Evolutionary conservation across 30 jellyfish, hydroid and myxozoan species (phyloP).

Genomic region (Pseudorhiza aurosa): DNA sequence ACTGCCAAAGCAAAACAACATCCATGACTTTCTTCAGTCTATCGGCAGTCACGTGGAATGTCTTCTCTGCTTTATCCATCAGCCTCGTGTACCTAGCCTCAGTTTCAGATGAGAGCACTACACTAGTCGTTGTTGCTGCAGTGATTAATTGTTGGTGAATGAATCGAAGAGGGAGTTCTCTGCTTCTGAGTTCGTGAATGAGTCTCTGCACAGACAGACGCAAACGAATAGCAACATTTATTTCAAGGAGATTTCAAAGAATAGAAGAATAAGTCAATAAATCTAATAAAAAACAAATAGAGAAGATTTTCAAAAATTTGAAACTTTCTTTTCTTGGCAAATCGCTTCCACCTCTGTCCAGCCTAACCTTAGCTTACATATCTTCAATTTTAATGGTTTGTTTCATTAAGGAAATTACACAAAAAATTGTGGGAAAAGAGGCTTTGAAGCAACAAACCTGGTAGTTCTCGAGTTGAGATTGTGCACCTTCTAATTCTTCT

Average conservation of each 20-base stretch:
- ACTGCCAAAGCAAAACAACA: slow-evolving; percentile 59
- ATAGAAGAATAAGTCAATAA: background rate
- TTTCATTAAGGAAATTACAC: too few species aligned
- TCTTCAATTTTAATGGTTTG: too few species aligned
- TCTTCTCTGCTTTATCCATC: slow-evolving; percentile 50
- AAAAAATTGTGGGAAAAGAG: too few species aligned
- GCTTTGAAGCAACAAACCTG: background rate
- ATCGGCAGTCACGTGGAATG: slow-evolving; percentile 38
- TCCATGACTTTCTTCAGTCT: slow-evolving; percentile 50
- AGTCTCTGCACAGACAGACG: slow-evolving; percentile 48
- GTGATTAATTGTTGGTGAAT: slow-evolving; percentile 50
- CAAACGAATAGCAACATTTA: too few species aligned
- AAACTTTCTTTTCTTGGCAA: too few species aligned
- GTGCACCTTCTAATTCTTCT: slow-evolving; percentile 18
- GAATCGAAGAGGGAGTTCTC: slow-evolving; percentile 74
- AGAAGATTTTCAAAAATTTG: too few species aligned
- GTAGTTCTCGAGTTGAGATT: slow-evolving; percentile 1
- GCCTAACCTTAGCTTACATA: too few species aligned
- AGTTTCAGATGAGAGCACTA: background rate
- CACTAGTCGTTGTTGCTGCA: background rate
- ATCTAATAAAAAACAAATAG: too few species aligned
- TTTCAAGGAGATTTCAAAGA: background rate
- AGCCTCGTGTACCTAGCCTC: slow-evolving; percentile 44
- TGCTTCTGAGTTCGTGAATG: slow-evolving; percentile 68
- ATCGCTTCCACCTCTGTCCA: too few species aligned